Base-by-base conservation (phyloP, 2,888 invertebrate genomes). In the Pollenia griseotomentosa region DNA sequence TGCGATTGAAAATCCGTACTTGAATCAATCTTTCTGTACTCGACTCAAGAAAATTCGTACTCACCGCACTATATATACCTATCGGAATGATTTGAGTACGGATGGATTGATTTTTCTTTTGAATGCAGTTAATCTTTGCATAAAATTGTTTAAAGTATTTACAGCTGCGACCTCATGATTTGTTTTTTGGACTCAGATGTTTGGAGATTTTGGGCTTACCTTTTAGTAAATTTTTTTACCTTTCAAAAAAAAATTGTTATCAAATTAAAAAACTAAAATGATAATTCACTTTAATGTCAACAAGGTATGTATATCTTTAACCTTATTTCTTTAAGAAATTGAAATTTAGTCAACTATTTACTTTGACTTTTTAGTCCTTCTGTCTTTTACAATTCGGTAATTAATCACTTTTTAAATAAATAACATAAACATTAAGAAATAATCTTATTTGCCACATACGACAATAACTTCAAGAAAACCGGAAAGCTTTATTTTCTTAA, bases 381-480 rank as follows among this genome's bases (percentile, higher is more conserved):
- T 19, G 12, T 23, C 9, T 44, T 12, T 70, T 53, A 42, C 63
- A 48, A 3, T 61, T 33, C 11, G 44, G 55, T 83, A 77, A 83
- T 83, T 83, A 83, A 83, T 83, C 70, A 71, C 68, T 83, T 77
- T 71, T 55, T 42, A 71, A 46, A 40, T 53, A 77, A 83, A 77
- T 61, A 61, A 66, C 42, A 51, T 7, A 44, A 40, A 33, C 61
- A 75, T 61, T 75, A 83, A 55, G 53, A 55, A 51, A 9, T 77
- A 77, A 77, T 83, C 75, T 71, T 63, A 77, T 77, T 71, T 71
- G 42, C 70, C 61, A 57, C 70, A 63, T 70, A 51, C 59, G 44
- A 59, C 51, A 59, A 53, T 12, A 63, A 75, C 46, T 65, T 33
- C 48, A 61, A 23, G 44, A 16, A 61, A 46, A 46, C 1, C 46